These are phyloP conservation scores for Gonocerus acuteangulatus DNA, from an alignment of 2,888 invertebrate species.

Conservation along the genomic window DNA sequence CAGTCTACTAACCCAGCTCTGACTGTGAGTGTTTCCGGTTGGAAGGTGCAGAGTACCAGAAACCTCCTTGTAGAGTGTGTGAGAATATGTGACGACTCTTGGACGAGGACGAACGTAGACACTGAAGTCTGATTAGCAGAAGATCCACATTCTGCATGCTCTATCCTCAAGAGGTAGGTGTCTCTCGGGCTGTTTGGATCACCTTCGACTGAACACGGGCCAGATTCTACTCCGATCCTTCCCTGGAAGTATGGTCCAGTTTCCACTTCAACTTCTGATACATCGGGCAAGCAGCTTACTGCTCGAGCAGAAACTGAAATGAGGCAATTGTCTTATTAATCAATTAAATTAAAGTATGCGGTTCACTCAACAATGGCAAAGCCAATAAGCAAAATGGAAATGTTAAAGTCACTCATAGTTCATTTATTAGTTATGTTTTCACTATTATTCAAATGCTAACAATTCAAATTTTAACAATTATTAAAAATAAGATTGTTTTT, in stretches of 20 bases:
- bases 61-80: conserved; percentile 74
- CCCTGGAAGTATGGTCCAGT: conserved; percentile 76
- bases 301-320: conserved; percentile 71
- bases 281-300: conserved; percentile 69
- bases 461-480: too few relatives aligned
- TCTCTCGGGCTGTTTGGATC: conserved; percentile 64
- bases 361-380: too few relatives aligned
- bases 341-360: too few relatives aligned
- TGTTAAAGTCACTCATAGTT: too few relatives aligned
- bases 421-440: too few relatives aligned
- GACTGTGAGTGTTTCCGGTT: conserved; percentile 73
- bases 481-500: too few relatives aligned
- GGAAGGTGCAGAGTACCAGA: conserved; percentile 70
- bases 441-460: too few relatives aligned
- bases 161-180: conserved; percentile 64
- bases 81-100: conserved; percentile 72
- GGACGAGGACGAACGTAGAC: conserved; percentile 73
- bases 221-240: conserved; percentile 67
- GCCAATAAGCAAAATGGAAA: too few relatives aligned
- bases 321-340: too few relatives aligned
- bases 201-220: conserved; percentile 65
- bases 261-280: conserved; percentile 73
- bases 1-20: conserved; percentile 56
- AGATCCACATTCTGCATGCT: conserved; percentile 66
- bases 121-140: conserved; percentile 64